Base-by-base conservation (phyloP, 1,140 invertebrate genomes). In the Drosophila bocqueti region DNA sequence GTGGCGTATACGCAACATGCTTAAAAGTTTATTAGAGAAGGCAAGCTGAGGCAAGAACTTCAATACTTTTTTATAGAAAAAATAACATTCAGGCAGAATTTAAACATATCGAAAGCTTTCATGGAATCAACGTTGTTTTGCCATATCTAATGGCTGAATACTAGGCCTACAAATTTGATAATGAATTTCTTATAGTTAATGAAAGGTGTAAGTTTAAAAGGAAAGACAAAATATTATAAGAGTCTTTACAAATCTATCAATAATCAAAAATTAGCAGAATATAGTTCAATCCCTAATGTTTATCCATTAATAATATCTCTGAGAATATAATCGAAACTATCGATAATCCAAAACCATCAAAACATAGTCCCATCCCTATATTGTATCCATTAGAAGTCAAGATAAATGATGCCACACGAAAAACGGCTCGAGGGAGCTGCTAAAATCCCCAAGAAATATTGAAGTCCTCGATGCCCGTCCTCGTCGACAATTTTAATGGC, bases 401-500 rank as follows among this genome's bases (percentile, higher is more conserved):
- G 68, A 74, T 38, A 61, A 74, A 74, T 74, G 68, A 4, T 59
- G 71, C 54, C 55, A 73, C 64, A 3, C 64, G 6, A 57, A 64
- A 64, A 24, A 54, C 47, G 13, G 13, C 21, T 64, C 57, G 55
- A 67, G 36, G 68, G 69, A 73, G 38, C 67, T 72, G 50, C 54
- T 60, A 31, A 73, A 72, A 50, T 60, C 38, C 46, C 67, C 54
- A 59, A 52, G 49, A 67, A 68, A 45, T 71, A 66, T 67, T n/a
- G 1, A 67, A 57, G 49, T 68, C 45, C 40, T 57, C 67, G 38
- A 69, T 64, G 60, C 16, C 49, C 21, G 60, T 43, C 52, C 31
- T 38, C 43, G 38, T 50, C 43, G 71, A 50, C 71, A 61, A 60
- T 74, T 73, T 79, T 79, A 73, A 71, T 79, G 75, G 76, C 59